phyloP scores from a whole-genome alignment of 2,797 vertebrate genomes.

The Mastacembelus armatus region DNA sequence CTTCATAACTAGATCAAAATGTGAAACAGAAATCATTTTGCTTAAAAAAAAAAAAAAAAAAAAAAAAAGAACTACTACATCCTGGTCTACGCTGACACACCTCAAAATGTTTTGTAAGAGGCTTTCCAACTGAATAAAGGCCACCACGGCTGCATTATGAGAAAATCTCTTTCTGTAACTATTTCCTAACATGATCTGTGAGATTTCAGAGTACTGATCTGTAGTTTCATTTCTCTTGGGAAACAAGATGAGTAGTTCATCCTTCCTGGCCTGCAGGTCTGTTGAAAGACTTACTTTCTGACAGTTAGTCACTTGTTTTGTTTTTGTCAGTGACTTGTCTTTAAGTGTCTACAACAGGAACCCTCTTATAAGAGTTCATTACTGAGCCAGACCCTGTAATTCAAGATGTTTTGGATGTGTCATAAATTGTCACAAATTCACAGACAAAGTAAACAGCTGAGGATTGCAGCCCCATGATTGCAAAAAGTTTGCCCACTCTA shows the following conservation, averaged over 20 bases:
- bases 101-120: neutral
- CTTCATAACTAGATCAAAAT: neutral
- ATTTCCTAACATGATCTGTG: neutral
- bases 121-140: slow-evolving; percentile 1
- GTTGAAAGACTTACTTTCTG: slow-evolving; percentile 26
- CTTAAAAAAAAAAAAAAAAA: neutral
- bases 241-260: slow-evolving; percentile 17
- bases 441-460: neutral
- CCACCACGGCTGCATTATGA: slow-evolving; percentile 1
- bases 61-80: neutral
- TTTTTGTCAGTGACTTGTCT: slow-evolving; percentile 5
- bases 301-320: slow-evolving; percentile 9
- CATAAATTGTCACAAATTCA: neutral
- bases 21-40: slow-evolving; percentile 4
- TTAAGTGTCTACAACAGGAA: slow-evolving; percentile 42
- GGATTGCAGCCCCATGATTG: neutral
- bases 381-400: neutral
- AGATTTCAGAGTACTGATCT: neutral
- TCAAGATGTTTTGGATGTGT: neutral
- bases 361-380: neutral
- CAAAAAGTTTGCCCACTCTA: neutral
- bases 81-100: neutral
- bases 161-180: neutral
- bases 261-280: slow-evolving; percentile 19
- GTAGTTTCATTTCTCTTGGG: slow-evolving; percentile 3